Conservation (phyloP, 2,797 vertebrate genomes). For the Pterois miles region DNA sequence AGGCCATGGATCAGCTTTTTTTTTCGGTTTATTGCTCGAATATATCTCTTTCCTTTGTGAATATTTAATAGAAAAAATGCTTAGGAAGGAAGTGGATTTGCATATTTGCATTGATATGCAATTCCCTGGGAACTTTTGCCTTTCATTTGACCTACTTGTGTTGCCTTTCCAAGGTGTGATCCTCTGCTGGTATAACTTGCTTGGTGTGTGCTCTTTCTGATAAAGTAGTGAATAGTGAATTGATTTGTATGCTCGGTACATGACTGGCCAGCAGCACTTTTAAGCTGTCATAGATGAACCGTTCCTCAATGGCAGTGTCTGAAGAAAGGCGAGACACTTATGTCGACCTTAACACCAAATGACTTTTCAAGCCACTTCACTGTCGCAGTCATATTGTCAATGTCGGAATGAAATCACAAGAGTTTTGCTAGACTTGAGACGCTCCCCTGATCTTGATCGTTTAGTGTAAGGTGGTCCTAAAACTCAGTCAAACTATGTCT, state of each 20-base stretch:
- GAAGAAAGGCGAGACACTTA: neutral
- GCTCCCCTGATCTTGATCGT: too few species aligned
- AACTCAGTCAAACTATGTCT: too few species aligned
- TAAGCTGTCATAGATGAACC: conserved; percentile 15
- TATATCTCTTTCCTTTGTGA: conserved; percentile 47
- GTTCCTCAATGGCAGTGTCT: neutral
- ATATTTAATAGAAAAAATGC: conserved; percentile 62
- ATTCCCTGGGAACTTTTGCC: conserved; percentile 53
- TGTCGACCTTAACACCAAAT: too few species aligned
- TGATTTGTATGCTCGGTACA: conserved; percentile 30
- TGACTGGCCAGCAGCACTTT: conserved; percentile 25
- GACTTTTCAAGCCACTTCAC: too few species aligned
- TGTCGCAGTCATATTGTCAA: too few species aligned
- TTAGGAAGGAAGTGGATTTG: conserved; percentile 51
- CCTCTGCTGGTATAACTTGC: neutral
- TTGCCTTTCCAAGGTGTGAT: conserved; percentile 37
- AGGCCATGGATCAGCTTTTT: conserved; percentile 7
- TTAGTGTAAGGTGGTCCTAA: too few species aligned
- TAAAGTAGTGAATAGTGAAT: conserved; percentile 29
- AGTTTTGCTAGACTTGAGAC: too few species aligned
- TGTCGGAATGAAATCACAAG: too few species aligned
- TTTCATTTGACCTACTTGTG: conserved; percentile 66
- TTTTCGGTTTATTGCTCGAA: conserved; percentile 34
- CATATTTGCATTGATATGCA: conserved; percentile 69
- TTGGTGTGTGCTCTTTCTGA: conserved; percentile 21